Conservation (phyloP, 1,140 invertebrate genomes). For the Leucophenga varia region DNA sequence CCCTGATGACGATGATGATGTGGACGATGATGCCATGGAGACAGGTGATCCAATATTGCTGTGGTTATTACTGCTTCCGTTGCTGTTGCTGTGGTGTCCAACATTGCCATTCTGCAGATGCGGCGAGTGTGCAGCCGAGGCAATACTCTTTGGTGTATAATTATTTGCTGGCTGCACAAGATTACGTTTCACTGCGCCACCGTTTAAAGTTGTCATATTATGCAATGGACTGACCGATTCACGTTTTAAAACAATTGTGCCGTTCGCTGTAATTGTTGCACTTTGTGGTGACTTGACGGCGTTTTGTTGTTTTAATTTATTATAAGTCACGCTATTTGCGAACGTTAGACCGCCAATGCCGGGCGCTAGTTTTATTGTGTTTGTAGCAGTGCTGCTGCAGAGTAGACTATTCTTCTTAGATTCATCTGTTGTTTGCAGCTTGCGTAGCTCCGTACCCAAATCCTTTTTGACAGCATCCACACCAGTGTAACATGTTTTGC, state of each 20-base stretch:
- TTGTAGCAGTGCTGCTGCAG: slow-evolving; percentile 21
- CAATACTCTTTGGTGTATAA: slow-evolving; percentile 48
- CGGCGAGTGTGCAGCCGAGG: slow-evolving; percentile 39
- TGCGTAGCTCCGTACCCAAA: slow-evolving; percentile 36
- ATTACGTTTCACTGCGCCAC: slow-evolving; percentile 27
- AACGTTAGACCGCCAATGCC: slow-evolving; percentile 55
- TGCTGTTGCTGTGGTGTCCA: slow-evolving; percentile 11
- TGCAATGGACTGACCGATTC: slow-evolving; percentile 37
- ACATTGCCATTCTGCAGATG: slow-evolving; percentile 34
- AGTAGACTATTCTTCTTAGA: slow-evolving; percentile 24
- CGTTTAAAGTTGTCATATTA: slow-evolving; percentile 32
- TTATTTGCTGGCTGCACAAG: slow-evolving; percentile 10
- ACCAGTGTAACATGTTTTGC: slow-evolving; percentile 30
- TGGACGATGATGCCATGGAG: slow-evolving; percentile 8
- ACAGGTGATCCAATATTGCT: slow-evolving; percentile 28
- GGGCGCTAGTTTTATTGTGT: slow-evolving; percentile 49
- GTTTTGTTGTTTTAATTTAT: slow-evolving; percentile 48
- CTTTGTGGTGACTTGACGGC: slow-evolving; percentile 27
- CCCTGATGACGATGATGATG: slow-evolving; percentile 23
- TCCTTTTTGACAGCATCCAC: slow-evolving; percentile 51
- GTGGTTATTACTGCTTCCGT: not conserved
- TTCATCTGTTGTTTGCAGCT: slow-evolving; percentile 25
- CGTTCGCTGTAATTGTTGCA: slow-evolving; percentile 19
- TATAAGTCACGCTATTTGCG: slow-evolving; percentile 50
- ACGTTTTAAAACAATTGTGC: slow-evolving; percentile 34